Conservation (phyloP, 2,888 invertebrate species). For the Monoplex corrugatus region DNA sequence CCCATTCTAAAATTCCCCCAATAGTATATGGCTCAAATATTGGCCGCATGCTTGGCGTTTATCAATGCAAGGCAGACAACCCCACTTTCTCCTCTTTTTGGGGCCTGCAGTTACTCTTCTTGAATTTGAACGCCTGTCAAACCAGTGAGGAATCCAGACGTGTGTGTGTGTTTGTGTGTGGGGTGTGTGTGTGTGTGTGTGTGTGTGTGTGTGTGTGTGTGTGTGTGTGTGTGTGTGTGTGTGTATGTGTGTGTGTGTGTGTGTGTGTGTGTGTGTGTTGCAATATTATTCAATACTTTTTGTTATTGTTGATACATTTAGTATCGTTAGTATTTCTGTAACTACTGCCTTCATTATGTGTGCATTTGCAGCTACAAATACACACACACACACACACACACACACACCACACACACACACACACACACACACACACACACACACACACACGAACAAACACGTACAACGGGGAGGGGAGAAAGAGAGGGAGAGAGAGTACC, state of each 20-base stretch:
- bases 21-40: too few relatives aligned
- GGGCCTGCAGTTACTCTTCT: too few relatives aligned
- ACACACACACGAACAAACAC: background rate
- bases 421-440: background rate
- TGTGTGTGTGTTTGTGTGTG: too few relatives aligned
- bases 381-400: background rate
- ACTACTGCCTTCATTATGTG: background rate
- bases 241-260: constrained; percentile 14
- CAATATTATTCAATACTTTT: too few relatives aligned
- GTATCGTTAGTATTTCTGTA: background rate
- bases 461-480: background rate
- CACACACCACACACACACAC: constrained; percentile 22
- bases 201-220: constrained; percentile 30
- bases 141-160: too few relatives aligned
- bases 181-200: too few relatives aligned
- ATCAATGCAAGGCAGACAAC: too few relatives aligned
- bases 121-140: too few relatives aligned
- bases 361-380: background rate
- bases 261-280: background rate
- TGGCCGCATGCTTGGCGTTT: too few relatives aligned
- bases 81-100: too few relatives aligned
- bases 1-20: too few relatives aligned
- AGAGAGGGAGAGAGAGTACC: background rate
- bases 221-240: constrained; percentile 21
- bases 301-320: too few relatives aligned